Base-by-base conservation (phyloP, 2,888 invertebrate genomes). In the Cheilosia scutellata region DNA sequence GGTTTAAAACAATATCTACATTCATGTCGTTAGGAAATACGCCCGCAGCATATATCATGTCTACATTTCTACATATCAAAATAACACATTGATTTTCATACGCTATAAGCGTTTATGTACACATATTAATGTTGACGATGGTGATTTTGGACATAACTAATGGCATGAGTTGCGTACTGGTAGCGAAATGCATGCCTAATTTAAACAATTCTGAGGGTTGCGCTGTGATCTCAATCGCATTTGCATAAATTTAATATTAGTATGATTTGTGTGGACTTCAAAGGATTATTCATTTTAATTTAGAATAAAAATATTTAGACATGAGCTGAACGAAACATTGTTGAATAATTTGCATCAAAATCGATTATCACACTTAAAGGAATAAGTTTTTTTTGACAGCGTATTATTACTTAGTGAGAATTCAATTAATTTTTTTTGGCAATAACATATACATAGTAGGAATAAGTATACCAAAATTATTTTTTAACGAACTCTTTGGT, bases 61-160 rank as follows among this genome's bases (percentile, higher is more conserved):
- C n/a, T 40, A 42, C 55, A 42, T 68, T 68, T 42, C 33, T 68
- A 55, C 68, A 55, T 42, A 57, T 70, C 49, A 57, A 44, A 33
- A 55, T 70, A 70, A 33, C 68, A 70, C 68, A 57, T 70, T 57
- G 68, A 68, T 68, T 68, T 68, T 68, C 68, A 31, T 53, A 57
- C 25, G 57, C 44, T 57, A 57, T 33, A 47, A 70, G 68, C 68
- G 13, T 70, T 70, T 70, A 55, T 70, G 57, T 33, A 57, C 55
- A 70, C 68, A 70, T 57, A 47, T 70, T 33, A 57, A 68, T 68
- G 55, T 70, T 70, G 68, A 70, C 57, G 57, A 70, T 70, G 68
- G 68, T 44, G 57, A 57, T 57, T 57, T 70, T 57, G 57, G 55
- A 57, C 31, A 57, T 57, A 57, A 57, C 57, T 70, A 70, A 68